A percentile compares a stretch with the other conserved stretches of the same genome.
These are phyloP conservation scores for Sinocyclocheilus grahami DNA, from an alignment of 2,113 vertebrate species.

Conservation along the genomic window DNA sequence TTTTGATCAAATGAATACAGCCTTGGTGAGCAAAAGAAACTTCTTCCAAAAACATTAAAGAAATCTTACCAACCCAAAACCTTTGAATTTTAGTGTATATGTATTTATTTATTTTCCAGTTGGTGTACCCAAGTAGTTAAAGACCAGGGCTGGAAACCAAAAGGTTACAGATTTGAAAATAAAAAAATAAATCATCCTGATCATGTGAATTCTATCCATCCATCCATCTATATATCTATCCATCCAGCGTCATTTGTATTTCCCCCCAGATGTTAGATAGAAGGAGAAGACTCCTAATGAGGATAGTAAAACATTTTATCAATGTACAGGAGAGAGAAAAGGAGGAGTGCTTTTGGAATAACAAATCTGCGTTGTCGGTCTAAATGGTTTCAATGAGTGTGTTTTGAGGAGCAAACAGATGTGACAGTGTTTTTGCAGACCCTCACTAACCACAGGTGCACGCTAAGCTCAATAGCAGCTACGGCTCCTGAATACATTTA, in stretches of 20 bases:
- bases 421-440: conserved; percentile 25
- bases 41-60: too few relatives aligned
- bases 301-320: conserved; percentile 1
- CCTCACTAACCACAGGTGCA: conserved; percentile 31
- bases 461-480: neutral
- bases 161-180: too few relatives aligned
- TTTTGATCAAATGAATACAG: too few relatives aligned
- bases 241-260: conserved; percentile 5
- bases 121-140: too few relatives aligned
- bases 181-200: too few relatives aligned
- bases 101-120: too few relatives aligned
- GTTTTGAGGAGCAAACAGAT: conserved; percentile 39
- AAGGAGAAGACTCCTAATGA: conserved; percentile 12
- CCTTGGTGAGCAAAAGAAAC: too few relatives aligned
- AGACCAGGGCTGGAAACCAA: too few relatives aligned
- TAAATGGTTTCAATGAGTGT: conserved; percentile 29
- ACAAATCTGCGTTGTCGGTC: conserved; percentile 22
- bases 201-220: too few relatives aligned
- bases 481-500: conserved; percentile 17
- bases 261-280: conserved; percentile 29
- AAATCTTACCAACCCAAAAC: too few relatives aligned
- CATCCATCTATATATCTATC: too few relatives aligned
- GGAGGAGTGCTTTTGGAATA: conserved; percentile 3
- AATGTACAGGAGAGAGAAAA: conserved; percentile 4
- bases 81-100: too few relatives aligned